Conservation (phyloP, 2,797 vertebrate species). For the Diplodus sargus region DNA sequence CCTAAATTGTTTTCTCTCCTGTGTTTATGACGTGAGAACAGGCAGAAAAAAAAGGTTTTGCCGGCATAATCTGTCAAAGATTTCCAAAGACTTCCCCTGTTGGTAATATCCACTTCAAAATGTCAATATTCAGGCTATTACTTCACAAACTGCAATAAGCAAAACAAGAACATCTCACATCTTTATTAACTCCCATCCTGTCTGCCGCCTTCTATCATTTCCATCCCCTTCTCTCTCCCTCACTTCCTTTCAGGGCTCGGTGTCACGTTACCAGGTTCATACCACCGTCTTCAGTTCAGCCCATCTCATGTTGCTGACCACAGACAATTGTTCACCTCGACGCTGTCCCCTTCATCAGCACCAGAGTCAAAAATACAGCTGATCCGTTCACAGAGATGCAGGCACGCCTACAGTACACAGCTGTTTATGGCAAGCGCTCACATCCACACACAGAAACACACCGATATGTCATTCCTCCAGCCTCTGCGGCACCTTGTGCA, state of each 20-base stretch:
- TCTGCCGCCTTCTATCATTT: neutral
- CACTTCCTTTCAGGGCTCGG: constrained; percentile 19
- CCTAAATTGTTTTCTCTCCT: no score
- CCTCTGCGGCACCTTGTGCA: constrained; percentile 13
- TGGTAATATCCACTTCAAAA: neutral
- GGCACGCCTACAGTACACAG: neutral
- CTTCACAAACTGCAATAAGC: neutral
- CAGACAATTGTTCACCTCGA: neutral
- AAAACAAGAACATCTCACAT: neutral
- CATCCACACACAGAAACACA: neutral
- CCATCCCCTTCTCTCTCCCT: constrained; percentile 1
- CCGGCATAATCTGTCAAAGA: no score
- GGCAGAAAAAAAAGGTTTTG: no score
- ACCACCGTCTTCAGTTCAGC: constrained; percentile 10
- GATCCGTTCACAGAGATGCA: constrained; percentile 12
- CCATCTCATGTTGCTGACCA: constrained; percentile 47
- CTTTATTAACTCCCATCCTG: constrained; percentile 6
- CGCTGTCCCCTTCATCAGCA: neutral
- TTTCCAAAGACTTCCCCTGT: no score
- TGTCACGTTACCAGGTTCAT: constrained; percentile 48
- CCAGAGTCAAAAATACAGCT: constrained; percentile 3
- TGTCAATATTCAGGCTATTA: neutral
- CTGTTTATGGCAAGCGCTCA: constrained; percentile 7
- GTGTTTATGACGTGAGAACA: no score
- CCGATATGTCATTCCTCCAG: neutral